Conservation (phyloP, 1,140 invertebrate genomes). For the Drosophila sucinea region DNA sequence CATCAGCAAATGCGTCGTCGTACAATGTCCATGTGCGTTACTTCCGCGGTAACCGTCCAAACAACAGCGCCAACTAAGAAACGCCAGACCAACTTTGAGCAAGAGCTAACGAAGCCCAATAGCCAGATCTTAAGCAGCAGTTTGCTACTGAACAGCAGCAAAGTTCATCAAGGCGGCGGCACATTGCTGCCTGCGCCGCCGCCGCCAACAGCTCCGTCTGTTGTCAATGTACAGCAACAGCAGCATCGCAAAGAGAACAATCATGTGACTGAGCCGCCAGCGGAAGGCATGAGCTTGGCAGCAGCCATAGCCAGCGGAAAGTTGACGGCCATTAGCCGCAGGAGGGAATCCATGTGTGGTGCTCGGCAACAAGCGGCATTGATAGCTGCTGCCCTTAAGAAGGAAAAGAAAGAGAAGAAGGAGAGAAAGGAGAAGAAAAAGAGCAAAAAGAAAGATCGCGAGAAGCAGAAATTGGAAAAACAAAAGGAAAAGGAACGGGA, state of each 20-base stretch:
- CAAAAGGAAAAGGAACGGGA: slow-evolving; percentile 61
- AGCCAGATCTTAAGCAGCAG: slow-evolving; percentile 73
- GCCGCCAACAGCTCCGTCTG: neutral
- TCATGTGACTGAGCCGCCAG: slow-evolving; percentile 38
- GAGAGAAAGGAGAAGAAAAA: slow-evolving; percentile 60
- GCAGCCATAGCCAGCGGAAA: slow-evolving; percentile 66
- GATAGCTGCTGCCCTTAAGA: slow-evolving; percentile 61
- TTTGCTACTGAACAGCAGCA: slow-evolving; percentile 68
- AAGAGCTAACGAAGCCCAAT: slow-evolving; percentile 73
- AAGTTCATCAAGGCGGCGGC: slow-evolving; percentile 22
- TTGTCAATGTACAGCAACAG: slow-evolving; percentile 39
- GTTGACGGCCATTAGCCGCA: slow-evolving; percentile 45
- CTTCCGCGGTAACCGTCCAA: slow-evolving; percentile 20
- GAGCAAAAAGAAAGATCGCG: slow-evolving; percentile 71
- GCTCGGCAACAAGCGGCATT: slow-evolving; percentile 61
- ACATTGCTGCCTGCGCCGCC: neutral
- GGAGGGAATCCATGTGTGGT: slow-evolving; percentile 68
- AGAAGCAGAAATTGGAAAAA: slow-evolving; percentile 52
- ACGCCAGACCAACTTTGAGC: slow-evolving; percentile 76
- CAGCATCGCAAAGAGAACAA: slow-evolving; percentile 75
- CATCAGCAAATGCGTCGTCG: slow-evolving; percentile 57
- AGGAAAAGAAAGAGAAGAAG: slow-evolving; percentile 50
- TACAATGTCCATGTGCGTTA: slow-evolving; percentile 64
- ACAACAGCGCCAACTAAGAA: slow-evolving; percentile 46
- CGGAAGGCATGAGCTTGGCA: slow-evolving; percentile 57